Evolutionary conservation across 53 echinoderm and acorn worm species (phyloP).

Genomic region (Actinopyga echinites): DNA sequence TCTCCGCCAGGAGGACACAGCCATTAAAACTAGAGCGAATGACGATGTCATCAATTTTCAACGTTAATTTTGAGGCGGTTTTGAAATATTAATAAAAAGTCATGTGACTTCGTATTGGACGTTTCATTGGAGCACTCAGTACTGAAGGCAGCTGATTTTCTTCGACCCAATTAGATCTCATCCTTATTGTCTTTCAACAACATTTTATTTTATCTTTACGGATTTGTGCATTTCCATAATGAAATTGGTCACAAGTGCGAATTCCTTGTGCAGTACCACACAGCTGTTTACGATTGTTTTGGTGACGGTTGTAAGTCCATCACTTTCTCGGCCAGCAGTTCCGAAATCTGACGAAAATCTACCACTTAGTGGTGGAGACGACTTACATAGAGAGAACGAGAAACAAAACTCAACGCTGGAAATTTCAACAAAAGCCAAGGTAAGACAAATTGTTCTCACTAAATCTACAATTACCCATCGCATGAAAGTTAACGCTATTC

Average conservation of each 20-base stretch:
- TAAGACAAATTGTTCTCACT: not conserved
- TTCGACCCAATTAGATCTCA: not conserved
- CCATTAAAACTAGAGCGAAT: no score
- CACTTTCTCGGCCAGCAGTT: not conserved
- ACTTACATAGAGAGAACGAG: no score
- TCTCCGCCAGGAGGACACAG: no score
- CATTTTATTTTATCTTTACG: constrained; percentile 15
- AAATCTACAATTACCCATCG: not conserved
- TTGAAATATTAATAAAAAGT: not conserved
- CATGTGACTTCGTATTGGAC: constrained; percentile 9
- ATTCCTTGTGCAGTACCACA: no score
- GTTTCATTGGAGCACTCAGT: constrained; percentile 27
- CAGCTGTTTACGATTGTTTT: no score
- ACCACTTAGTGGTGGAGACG: not conserved
- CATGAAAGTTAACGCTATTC: no score
- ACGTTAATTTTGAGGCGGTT: no score
- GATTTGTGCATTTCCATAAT: constrained; percentile 20
- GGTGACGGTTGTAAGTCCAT: no score
- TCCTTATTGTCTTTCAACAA: not conserved
- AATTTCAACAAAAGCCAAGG: constrained; percentile 28
- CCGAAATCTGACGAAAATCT: not conserved
- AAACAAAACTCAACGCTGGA: not conserved
- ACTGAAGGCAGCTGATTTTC: constrained; percentile 8
- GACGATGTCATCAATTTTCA: no score
- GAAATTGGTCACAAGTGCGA: no score